A percentile compares a stretch with the other conserved stretches of the same genome.
These are phyloP conservation scores for Daubentonia madagascariensis DNA, from an alignment of 2,113 vertebrate species.

Conservation along the genomic window DNA sequence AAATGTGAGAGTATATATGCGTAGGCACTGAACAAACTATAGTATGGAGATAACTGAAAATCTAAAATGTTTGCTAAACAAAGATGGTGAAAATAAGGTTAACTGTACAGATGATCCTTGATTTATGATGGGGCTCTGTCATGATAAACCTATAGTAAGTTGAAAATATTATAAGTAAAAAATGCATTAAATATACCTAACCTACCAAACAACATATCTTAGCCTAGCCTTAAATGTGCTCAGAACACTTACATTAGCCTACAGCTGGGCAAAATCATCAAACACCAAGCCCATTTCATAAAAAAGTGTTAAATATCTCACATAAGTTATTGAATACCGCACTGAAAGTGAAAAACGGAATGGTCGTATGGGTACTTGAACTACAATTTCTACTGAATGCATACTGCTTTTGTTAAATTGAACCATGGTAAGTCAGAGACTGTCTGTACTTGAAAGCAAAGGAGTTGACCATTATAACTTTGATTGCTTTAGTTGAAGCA, in stretches of 20 bases:
- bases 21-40: neutral
- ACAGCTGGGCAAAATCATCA: neutral
- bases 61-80: neutral
- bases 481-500: neutral
- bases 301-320: neutral
- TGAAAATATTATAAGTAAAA: neutral
- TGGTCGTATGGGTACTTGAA: neutral
- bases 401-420: neutral
- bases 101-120: neutral
- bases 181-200: neutral
- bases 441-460: slow-evolving; percentile 6
- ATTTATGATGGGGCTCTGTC: neutral
- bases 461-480: neutral
- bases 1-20: neutral
- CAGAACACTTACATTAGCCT: neutral
- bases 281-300: neutral
- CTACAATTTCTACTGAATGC: neutral
- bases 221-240: neutral
- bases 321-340: neutral
- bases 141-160: neutral
- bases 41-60: neutral
- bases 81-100: neutral
- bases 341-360: neutral
- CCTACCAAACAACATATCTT: neutral
- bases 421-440: neutral